Evolutionary conservation across 2,888 invertebrate genomes (phyloP).

Genomic region (Sinelater perroti): DNA sequence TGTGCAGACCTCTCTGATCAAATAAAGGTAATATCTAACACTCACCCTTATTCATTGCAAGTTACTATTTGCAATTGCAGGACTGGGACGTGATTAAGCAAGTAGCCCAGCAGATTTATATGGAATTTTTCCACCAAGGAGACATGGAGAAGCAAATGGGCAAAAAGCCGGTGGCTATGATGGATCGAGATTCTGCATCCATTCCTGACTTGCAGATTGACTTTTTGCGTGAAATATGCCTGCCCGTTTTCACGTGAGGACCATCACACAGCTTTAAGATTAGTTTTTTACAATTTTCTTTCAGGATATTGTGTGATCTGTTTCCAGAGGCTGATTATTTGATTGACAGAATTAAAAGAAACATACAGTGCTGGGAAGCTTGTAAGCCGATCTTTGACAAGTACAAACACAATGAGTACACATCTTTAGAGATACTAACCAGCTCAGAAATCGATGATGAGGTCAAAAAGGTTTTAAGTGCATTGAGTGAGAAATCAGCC

Average conservation of each 20-base stretch:
- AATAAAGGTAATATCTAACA: conserved; percentile 69
- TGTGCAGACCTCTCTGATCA: conserved; percentile 87
- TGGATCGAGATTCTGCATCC: conserved; percentile 83
- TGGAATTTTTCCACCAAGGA: conserved; percentile 89
- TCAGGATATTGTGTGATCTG: conserved; percentile 64
- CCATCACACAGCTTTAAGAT: background rate
- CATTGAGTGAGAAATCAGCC: too few relatives aligned
- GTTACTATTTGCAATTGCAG: conserved; percentile 36
- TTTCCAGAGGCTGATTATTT: conserved; percentile 64
- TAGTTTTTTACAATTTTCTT: conserved; percentile 33
- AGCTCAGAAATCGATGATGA: conserved; percentile 50
- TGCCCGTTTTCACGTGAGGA: conserved; percentile 64
- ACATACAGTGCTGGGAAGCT: conserved; percentile 68
- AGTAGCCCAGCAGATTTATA: conserved; percentile 64
- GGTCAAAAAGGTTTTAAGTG: conserved; percentile 36
- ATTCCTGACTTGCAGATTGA: conserved; percentile 85
- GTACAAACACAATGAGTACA: conserved; percentile 42
- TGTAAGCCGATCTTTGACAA: conserved; percentile 60
- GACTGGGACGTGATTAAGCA: conserved; percentile 65
- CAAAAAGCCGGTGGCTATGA: conserved; percentile 74
- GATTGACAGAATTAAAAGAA: conserved; percentile 63
- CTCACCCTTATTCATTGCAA: background rate
- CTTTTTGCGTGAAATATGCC: conserved; percentile 66
- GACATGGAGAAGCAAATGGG: conserved; percentile 85
- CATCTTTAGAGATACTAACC: conserved; percentile 51